These are phyloP conservation scores for Coptodon rendalli DNA, from an alignment of 2,113 vertebrate species.

Conservation along the genomic window DNA sequence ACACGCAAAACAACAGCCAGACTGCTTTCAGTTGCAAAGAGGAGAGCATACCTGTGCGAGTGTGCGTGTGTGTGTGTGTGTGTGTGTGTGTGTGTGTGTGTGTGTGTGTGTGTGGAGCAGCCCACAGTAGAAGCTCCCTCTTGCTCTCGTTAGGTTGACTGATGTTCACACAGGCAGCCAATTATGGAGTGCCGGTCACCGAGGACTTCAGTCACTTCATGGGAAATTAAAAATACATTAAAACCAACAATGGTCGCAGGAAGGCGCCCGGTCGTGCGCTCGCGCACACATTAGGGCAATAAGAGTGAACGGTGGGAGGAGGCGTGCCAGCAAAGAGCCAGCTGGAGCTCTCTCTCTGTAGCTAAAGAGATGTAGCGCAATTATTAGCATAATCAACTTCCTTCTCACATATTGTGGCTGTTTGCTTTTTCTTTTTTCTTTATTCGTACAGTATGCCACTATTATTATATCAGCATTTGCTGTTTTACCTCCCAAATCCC, in stretches of 20 bases:
- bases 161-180: constrained; percentile 69
- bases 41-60: neutral
- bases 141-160: constrained; percentile 67
- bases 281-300: neutral
- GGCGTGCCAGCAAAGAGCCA: neutral
- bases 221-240: constrained; percentile 72
- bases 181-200: constrained; percentile 59
- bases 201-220: constrained; percentile 60
- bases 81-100: neutral
- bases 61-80: neutral
- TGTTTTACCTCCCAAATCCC: neutral
- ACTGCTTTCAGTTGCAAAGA: constrained; percentile 4
- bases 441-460: neutral
- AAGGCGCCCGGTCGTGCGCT: neutral
- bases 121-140: neutral
- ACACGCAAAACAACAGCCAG: neutral
- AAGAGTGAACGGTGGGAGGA: neutral
- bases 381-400: neutral
- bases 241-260: constrained; percentile 55
- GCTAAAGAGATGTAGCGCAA: neutral
- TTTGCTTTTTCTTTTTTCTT: neutral
- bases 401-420: neutral
- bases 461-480: neutral
- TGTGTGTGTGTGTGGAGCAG: neutral
- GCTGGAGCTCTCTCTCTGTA: neutral